Evolutionary conservation across 2,888 invertebrate species (phyloP).

Genomic region (Mesorhabditis belari): DNA sequence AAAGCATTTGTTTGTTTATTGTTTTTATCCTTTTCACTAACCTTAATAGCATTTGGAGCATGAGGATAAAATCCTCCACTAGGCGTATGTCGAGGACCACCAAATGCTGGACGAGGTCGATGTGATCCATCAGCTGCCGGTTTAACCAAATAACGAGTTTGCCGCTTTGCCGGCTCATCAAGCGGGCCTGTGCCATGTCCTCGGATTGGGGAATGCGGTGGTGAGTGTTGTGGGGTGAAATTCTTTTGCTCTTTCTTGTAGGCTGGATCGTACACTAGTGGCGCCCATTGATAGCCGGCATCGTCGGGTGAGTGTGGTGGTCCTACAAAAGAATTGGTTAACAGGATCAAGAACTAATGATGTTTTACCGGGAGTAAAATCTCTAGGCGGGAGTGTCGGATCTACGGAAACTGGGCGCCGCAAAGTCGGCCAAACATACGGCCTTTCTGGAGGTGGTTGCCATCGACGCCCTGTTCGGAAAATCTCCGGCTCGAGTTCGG

Average conservation of each 20-base stretch:
- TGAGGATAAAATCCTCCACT: constrained; percentile 50
- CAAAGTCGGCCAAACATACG: constrained; percentile 41
- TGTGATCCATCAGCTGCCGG: constrained; percentile 49
- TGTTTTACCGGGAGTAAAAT: constrained; percentile 24
- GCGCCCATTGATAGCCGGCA: constrained; percentile 48
- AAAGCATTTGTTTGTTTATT: neutral
- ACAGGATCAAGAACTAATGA: neutral
- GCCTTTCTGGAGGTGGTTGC: constrained; percentile 53
- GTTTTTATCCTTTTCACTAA: neutral
- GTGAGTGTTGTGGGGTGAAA: constrained; percentile 49
- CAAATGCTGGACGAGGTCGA: constrained; percentile 47
- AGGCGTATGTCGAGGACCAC: constrained; percentile 35
- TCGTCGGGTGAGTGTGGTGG: constrained; percentile 16
- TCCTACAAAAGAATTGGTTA: constrained; percentile 1
- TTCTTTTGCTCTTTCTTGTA: constrained; percentile 50
- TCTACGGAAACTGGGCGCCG: constrained; percentile 32
- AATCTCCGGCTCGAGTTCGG: constrained; percentile 35
- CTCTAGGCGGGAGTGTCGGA: constrained; percentile 19
- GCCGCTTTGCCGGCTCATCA: constrained; percentile 45
- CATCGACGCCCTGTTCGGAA: constrained; percentile 44
- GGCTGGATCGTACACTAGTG: constrained; percentile 43
- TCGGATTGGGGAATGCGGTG: constrained; percentile 38
- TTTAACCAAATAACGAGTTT: constrained; percentile 21
- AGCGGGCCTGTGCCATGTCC: constrained; percentile 39
- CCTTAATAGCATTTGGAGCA: constrained; percentile 49